Conservation (phyloP, 2,797 vertebrate genomes). For the Rhinichthys osculus region DNA sequence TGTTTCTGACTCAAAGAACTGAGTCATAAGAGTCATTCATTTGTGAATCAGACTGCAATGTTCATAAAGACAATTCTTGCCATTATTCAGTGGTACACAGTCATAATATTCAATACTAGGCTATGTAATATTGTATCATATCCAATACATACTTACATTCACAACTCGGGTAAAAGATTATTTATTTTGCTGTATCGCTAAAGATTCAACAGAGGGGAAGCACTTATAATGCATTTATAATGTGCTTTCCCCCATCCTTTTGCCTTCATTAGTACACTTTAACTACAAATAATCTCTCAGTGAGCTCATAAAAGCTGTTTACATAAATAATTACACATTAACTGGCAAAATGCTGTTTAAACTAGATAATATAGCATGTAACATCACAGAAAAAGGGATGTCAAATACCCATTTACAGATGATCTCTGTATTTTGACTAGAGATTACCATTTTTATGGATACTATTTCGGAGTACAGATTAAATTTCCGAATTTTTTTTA, state of each 20-base stretch:
- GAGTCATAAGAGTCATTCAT: not conserved
- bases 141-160: not conserved
- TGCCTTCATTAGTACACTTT: not conserved
- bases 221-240: not conserved
- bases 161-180: not conserved
- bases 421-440: not conserved
- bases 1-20: not conserved
- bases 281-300: not conserved
- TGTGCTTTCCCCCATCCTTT: not conserved
- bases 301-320: slow-evolving; percentile 2
- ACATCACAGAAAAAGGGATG: not conserved
- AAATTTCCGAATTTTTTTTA: not conserved
- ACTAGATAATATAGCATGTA: not conserved
- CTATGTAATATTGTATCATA: not conserved
- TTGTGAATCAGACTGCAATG: not conserved
- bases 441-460: not conserved
- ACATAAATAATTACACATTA: not conserved
- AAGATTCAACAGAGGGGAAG: not conserved
- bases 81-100: not conserved
- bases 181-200: not conserved
- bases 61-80: not conserved
- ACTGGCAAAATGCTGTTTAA: not conserved
- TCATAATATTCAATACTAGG: not conserved
- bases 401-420: not conserved
- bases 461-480: not conserved